These are phyloP conservation scores for Drosophila cognata DNA, from an alignment of 2,888 invertebrate species.

Conservation along the genomic window DNA sequence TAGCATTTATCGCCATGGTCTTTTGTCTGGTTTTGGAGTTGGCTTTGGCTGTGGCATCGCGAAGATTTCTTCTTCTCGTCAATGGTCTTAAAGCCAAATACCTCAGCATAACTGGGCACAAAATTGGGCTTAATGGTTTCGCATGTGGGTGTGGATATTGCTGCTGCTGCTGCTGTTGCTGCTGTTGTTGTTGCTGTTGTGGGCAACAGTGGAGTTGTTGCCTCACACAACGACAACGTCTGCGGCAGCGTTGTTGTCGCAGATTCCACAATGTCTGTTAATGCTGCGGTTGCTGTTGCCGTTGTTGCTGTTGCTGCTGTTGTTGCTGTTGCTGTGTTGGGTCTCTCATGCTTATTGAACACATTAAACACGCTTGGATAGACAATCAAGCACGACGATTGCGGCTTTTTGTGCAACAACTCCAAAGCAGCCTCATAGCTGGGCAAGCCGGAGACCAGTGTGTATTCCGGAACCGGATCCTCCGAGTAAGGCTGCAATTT, in stretches of 20 bases:
- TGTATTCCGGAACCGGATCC: slow-evolving; percentile 88
- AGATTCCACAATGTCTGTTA: slow-evolving; percentile 38
- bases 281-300: slow-evolving; percentile 28
- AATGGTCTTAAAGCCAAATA: slow-evolving; percentile 65
- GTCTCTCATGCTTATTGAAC: slow-evolving; percentile 80
- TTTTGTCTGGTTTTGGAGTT: slow-evolving; percentile 48
- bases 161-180: slow-evolving; percentile 19
- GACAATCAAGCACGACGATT: slow-evolving; percentile 82
- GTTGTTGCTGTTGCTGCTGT: slow-evolving; percentile 35
- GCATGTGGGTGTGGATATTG: slow-evolving; percentile 58
- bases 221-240: slow-evolving; percentile 50
- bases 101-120: slow-evolving; percentile 74
- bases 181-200: slow-evolving; percentile 28
- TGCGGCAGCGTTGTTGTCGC: slow-evolving; percentile 42
- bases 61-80: slow-evolving; percentile 70
- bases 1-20: slow-evolving; percentile 58
- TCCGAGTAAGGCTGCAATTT: slow-evolving; percentile 83
- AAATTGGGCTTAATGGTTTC: slow-evolving; percentile 64
- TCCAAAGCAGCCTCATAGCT: slow-evolving; percentile 88
- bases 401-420: slow-evolving; percentile 85
- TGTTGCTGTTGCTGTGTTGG: slow-evolving; percentile 48
- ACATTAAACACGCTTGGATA: slow-evolving; percentile 83
- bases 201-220: slow-evolving; percentile 53
- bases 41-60: slow-evolving; percentile 24
- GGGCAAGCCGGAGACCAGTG: slow-evolving; percentile 88